Base-by-base conservation (phyloP, 2,888 invertebrate species). In the Biston stratarius region DNA sequence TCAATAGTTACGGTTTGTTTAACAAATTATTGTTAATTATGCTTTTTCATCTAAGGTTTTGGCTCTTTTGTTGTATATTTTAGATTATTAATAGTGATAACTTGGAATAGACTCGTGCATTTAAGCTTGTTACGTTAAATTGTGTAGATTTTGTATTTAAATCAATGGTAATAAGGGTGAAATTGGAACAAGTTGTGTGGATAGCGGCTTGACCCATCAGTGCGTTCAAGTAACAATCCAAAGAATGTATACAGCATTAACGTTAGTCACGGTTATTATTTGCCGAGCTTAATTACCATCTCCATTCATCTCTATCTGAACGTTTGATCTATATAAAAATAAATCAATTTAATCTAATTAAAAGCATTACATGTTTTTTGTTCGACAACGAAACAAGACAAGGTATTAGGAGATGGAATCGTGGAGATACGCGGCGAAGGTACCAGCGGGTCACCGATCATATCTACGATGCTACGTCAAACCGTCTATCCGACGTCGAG, bases 291-390 rank as follows among this genome's bases (percentile, higher is more conserved):
- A 92, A 93, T 92, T 92, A 92, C 90, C 84, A 83, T 80, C 81
- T 77, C 84, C 81, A 86, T 88, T 82, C 80, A 81, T 74, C 76
- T 77, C 77, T 89, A 92, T 92, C 92, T 81, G 69, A 71, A 75
- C 72, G 75, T 74, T 79, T 86, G 88, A 92, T 92, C 92, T 82
- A 82, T 82, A 90, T 82, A 85, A 87, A 24, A 89, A 89, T 91
- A 91, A 93, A 92, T 92, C 92, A 92, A 93, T 93, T 91, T 92
- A 93, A 93, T 93, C 91, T 94, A 94, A 94, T 94, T 94, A 94
- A 94, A 93, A 91, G 91, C 91, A 90, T 92, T 92, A 91, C 92
- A 91, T 89, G 86, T 92, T 92, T 93, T 93, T 93, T 92, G 90
- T 91, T 85, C 87, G 83, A 80, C 82, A 88, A 83, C 87, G 88